These are phyloP conservation scores for Lutjanus campechanus DNA, from an alignment of 2,797 vertebrate genomes.

Conservation along the genomic window DNA sequence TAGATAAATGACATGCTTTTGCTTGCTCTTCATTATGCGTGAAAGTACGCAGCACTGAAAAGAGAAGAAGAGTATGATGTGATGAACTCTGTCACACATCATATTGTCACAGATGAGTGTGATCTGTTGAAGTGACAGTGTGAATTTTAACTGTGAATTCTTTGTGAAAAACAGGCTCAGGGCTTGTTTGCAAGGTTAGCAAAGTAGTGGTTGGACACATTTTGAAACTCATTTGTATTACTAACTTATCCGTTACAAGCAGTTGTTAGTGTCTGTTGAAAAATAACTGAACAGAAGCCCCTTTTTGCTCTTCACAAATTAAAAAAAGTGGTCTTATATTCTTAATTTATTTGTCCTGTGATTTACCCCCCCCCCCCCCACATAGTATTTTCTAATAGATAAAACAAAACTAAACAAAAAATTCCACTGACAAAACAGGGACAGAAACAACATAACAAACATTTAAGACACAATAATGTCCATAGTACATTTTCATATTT, in stretches of 20 bases:
- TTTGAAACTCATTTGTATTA: neutral
- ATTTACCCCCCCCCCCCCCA: too few relatives aligned
- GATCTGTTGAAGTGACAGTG: neutral
- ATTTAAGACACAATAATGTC: too few relatives aligned
- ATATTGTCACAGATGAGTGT: slow-evolving; percentile 1
- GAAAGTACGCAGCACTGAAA: neutral
- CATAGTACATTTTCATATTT: too few relatives aligned
- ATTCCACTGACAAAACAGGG: too few relatives aligned
- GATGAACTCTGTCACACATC: neutral
- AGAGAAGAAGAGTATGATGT: neutral
- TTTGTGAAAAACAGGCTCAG: neutral
- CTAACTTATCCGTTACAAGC: neutral
- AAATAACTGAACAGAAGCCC: neutral
- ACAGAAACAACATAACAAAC: too few relatives aligned
- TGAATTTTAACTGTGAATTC: slow-evolving; percentile 13
- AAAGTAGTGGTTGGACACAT: too few relatives aligned
- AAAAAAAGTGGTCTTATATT: too few relatives aligned
- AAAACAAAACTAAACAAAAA: too few relatives aligned
- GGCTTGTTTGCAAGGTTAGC: neutral
- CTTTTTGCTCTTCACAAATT: neutral
- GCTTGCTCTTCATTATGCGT: neutral
- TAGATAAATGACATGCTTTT: slow-evolving; percentile 10
- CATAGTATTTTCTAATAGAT: too few relatives aligned
- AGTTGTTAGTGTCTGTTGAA: neutral
- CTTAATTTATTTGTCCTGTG: neutral